Base-by-base conservation (phyloP, 2,797 vertebrate genomes). In the Myripristis jacobus region DNA sequence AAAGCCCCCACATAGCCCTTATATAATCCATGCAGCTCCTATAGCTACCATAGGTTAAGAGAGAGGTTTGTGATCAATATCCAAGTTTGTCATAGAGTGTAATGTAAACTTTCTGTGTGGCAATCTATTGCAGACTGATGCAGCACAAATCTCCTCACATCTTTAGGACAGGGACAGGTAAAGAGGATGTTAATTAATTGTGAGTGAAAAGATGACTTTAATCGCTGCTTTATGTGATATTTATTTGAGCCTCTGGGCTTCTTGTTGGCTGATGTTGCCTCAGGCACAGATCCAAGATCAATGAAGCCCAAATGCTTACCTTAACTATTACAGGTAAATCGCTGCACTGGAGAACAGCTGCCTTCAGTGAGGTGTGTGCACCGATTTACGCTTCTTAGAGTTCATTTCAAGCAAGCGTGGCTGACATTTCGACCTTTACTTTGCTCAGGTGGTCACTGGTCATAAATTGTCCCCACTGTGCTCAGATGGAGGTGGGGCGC, bases 351-450 rank as follows among this genome's bases (percentile, higher is more conserved):
- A 6, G 8, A 7, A 6, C 19, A 19, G n/a, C 36, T 27, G 19
- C 51, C 22, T 36, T 19, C 7, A 63, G 36, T 38, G 54, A 64
- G 3, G n/a, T 52, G 31, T 57, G 12, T 3, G 11, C 54, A 18
- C 56, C 22, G 72, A 73, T 69, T 73, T 66, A 75, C 34, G 12
- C 64, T 54, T 34, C 57, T 27, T 22, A 11, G 41, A 72, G 57
- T 24, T 2, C 2, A 2, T 57, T 55, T 70, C 15, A 41, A 57
- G 59, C 85, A 55, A 79, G 64, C 63, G n/a, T 16, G 2, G 24
- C 25, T 76, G 66, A 80, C 70, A 44, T 48, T 21, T 6, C 69
- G 41, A 77, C 61, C 77, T 41, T 46, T 22, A 19, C 54, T 56
- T 62, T 44, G 4, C 57, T 59, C 66, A 63, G 51, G 41, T 62